Evolutionary conservation across 2,113 vertebrate species (phyloP).

Genomic region (Eulemur rufifrons): DNA sequence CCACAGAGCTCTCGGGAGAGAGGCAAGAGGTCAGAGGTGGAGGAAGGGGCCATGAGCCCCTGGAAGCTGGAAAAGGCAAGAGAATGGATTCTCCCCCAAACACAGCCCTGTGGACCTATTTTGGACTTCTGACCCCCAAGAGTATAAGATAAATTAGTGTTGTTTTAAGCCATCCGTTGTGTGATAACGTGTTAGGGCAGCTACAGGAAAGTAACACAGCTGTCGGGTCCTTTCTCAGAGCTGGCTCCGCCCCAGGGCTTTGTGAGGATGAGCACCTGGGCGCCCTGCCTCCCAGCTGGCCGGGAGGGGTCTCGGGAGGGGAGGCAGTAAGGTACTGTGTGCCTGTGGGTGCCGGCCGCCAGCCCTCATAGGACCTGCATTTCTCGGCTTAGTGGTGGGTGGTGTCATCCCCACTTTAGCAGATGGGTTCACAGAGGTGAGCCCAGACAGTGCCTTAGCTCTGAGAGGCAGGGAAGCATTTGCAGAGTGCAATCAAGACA

Average conservation of each 20-base stretch:
- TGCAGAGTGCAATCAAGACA: not conserved
- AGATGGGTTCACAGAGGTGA: not conserved
- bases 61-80: not conserved
- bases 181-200: not conserved
- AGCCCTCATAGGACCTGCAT: not conserved
- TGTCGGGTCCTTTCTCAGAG: rapidly evolving
- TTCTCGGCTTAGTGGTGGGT: not conserved
- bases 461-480: not conserved
- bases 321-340: not conserved
- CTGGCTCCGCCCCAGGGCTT: not conserved
- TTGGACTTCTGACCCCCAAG: not conserved
- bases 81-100: not conserved
- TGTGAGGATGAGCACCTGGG: not conserved
- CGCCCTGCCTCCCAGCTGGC: not conserved
- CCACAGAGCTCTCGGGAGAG: not conserved
- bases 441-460: not conserved
- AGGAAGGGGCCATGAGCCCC: not conserved
- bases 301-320: not conserved
- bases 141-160: not conserved
- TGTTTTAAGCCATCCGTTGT: not conserved
- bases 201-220: not conserved
- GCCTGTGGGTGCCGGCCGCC: not conserved
- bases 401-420: not conserved
- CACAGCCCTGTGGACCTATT: not conserved
- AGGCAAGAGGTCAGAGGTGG: not conserved